phyloP scores from a whole-genome alignment of 2,797 vertebrate species.

The Tauraco hartlaubi region DNA sequence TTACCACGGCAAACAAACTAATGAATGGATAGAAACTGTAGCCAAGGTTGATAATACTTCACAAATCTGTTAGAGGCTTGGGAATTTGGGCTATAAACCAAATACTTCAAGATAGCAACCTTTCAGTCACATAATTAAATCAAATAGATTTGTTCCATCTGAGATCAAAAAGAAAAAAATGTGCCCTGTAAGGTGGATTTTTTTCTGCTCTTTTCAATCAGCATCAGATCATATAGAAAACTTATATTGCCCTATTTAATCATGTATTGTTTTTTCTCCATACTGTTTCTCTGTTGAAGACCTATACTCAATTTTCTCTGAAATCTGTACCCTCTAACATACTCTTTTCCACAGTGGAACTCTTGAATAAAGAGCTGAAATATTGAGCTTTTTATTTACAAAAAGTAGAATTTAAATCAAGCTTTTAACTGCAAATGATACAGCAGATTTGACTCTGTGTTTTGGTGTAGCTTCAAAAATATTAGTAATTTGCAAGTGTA shows the following conservation, averaged over 20 bases:
- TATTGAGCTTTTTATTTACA: not conserved
- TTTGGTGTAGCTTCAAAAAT: not conserved
- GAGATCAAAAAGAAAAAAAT: not conserved
- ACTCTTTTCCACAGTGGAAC: not conserved
- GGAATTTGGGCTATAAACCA: not conserved
- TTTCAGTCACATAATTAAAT: not conserved
- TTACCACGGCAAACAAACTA: not conserved
- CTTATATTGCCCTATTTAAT: not conserved
- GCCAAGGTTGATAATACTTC: not conserved
- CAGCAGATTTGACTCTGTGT: not conserved
- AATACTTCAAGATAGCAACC: not conserved
- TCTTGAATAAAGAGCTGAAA: not conserved
- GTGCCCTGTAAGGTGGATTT: fast-evolving
- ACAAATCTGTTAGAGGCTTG: not conserved
- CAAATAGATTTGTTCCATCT: not conserved
- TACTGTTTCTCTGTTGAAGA: not conserved
- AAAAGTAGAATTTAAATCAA: not conserved
- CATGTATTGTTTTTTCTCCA: not conserved
- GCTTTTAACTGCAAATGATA: not conserved
- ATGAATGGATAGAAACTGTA: not conserved
- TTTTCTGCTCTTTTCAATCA: not conserved
- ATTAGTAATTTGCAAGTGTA: not conserved
- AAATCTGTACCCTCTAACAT: not conserved
- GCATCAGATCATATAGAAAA: not conserved
- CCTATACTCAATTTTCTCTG: not conserved